A percentile compares a stretch with the other conserved stretches of the same genome.
Conservation (phyloP, 2,888 invertebrate genomes). For the Polymixis flavicincta region DNA sequence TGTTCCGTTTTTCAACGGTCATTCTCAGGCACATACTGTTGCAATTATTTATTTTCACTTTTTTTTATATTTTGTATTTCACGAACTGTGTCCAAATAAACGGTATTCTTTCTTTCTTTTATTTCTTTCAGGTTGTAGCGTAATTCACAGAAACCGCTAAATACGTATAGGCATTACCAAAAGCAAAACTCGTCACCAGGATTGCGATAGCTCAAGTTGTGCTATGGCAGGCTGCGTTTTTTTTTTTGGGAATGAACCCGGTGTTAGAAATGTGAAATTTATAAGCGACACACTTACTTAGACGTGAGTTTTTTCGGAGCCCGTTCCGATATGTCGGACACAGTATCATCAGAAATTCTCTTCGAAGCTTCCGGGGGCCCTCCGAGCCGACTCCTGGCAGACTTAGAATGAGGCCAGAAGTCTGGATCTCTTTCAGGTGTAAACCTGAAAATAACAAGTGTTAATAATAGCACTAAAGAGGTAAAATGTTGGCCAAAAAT, state of each 20-base stretch:
- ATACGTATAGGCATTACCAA: background rate
- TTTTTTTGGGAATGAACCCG: too few relatives aligned
- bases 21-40: too few relatives aligned
- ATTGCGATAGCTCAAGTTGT: background rate
- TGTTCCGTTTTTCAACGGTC: background rate
- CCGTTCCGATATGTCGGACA: slow-evolving; percentile 73
- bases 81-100: too few relatives aligned
- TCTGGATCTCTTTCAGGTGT: slow-evolving; percentile 84
- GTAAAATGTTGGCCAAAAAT: slow-evolving; percentile 14
- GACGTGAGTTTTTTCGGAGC: slow-evolving; percentile 78
- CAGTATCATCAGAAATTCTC: slow-evolving; percentile 72
- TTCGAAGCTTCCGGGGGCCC: slow-evolving; percentile 69
- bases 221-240: background rate
- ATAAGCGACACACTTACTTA: slow-evolving; percentile 68
- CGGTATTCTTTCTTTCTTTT: too few relatives aligned
- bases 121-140: too few relatives aligned
- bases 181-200: background rate
- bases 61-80: too few relatives aligned
- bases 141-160: background rate
- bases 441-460: slow-evolving; percentile 76
- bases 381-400: slow-evolving; percentile 78
- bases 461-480: slow-evolving; percentile 12
- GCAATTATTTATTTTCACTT: too few relatives aligned
- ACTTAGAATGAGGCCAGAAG: slow-evolving; percentile 71
- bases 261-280: background rate